Evolutionary conservation across 2,113 vertebrate genomes (phyloP).

Genomic region (Cathartes aura): DNA sequence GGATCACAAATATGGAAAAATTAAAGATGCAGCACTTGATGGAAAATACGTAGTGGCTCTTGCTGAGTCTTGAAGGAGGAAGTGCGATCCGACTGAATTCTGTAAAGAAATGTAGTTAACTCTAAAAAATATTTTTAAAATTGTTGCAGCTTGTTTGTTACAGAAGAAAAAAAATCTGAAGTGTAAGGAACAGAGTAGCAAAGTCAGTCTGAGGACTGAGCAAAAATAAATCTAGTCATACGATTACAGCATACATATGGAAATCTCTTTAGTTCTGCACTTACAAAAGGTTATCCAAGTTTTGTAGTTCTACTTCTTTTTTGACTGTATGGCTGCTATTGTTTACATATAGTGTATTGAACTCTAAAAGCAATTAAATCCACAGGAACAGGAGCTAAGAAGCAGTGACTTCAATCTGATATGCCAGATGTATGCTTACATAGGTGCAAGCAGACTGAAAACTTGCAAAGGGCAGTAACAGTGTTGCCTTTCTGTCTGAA

Average conservation of each 20-base stretch:
- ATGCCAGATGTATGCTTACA: neutral
- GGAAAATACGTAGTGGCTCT: neutral
- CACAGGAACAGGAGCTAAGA: neutral
- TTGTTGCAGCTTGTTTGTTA: neutral
- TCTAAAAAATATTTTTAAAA: neutral
- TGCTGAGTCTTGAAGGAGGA: neutral
- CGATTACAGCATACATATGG: neutral
- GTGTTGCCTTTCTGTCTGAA: rapidly evolving
- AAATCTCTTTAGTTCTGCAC: neutral
- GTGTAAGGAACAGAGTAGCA: neutral
- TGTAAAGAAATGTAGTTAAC: neutral
- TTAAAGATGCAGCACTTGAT: neutral
- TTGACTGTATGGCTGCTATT: neutral
- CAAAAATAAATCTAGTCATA: neutral
- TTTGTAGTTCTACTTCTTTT: neutral
- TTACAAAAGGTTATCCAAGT: neutral
- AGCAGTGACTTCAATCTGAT: neutral
- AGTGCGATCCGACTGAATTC: neutral
- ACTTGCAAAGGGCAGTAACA: neutral
- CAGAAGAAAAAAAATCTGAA: neutral
- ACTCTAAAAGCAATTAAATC: neutral
- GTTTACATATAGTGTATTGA: neutral
- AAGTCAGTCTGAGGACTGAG: neutral
- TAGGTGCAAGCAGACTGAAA: neutral
- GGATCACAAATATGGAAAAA: neutral